Percentiles rank a stretch among this genome's conserved stretches.
Conservation (phyloP, 2,888 invertebrate genomes). For the Macropis europaea region DNA sequence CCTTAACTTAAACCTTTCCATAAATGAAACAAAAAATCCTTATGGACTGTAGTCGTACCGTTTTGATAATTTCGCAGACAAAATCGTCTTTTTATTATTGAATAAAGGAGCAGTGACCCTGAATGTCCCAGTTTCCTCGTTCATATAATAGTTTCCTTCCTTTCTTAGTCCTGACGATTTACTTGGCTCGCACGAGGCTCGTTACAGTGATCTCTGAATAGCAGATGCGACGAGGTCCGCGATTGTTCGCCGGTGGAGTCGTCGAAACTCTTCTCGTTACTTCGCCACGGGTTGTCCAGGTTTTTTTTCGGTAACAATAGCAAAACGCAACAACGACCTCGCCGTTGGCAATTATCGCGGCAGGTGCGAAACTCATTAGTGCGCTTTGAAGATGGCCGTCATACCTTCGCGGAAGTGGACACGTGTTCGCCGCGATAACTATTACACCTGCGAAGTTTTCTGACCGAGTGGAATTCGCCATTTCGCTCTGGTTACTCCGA, state of each 20-base stretch:
- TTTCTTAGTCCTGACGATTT: no score
- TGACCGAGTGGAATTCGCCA: background rate
- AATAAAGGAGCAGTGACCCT: no score
- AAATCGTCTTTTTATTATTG: no score
- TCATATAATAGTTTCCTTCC: no score
- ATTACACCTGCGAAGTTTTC: slow-evolving; percentile 34
- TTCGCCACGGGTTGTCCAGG: background rate
- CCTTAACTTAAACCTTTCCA: no score
- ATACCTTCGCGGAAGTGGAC: slow-evolving; percentile 55
- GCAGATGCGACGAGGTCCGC: background rate
- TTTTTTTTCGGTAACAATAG: slow-evolving; percentile 25
- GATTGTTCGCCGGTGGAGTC: background rate
- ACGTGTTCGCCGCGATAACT: slow-evolving; percentile 52
- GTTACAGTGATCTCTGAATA: no score
- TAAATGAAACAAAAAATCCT: no score
- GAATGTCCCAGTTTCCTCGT: no score
- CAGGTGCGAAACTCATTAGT: slow-evolving; percentile 63
- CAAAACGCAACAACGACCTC: slow-evolving; percentile 13
- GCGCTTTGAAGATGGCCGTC: slow-evolving; percentile 52
- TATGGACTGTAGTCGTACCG: no score
- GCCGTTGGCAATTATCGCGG: slow-evolving; percentile 56
- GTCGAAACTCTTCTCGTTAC: background rate
- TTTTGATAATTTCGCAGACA: no score
- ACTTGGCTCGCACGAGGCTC: no score
- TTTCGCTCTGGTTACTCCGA: no score